phyloP scores from a whole-genome alignment of 35 echinoderm and acorn worm species.

The Amphiura filiformis region DNA sequence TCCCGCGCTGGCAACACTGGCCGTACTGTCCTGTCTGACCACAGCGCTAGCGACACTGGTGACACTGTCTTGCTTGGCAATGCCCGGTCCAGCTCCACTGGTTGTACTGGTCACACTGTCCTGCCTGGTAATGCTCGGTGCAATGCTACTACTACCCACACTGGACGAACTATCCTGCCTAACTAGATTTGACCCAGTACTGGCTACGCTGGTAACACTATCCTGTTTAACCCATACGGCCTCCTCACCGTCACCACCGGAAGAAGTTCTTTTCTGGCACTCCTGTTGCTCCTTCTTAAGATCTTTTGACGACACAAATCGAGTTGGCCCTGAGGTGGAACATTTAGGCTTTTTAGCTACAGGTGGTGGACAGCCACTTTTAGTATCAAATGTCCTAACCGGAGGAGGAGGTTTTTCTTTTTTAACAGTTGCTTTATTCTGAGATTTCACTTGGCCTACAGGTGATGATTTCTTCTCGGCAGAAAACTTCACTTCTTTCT shows the following conservation, averaged over 20 bases:
- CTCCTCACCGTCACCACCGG: background rate
- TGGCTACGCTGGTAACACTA: background rate
- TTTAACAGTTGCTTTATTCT: background rate
- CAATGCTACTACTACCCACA: background rate
- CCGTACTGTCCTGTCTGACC: background rate
- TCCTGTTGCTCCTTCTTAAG: background rate
- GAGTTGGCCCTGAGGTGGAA: background rate
- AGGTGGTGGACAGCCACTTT: background rate
- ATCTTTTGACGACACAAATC: background rate
- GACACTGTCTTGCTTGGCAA: background rate
- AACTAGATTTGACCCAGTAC: background rate
- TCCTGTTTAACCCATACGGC: background rate
- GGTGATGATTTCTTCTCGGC: background rate
- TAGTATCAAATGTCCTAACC: background rate
- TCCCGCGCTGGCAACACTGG: background rate
- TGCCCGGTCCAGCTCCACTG: no score
- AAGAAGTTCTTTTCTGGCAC: background rate
- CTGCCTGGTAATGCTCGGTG: background rate
- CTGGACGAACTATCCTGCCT: background rate
- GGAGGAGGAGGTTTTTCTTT: background rate
- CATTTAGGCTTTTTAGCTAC: no score
- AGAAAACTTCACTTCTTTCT: background rate
- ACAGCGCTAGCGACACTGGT: background rate
- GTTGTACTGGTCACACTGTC: background rate
- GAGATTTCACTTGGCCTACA: no score